Conservation (phyloP, 1,140 invertebrate genomes). For the Drosophila baimaii region DNA sequence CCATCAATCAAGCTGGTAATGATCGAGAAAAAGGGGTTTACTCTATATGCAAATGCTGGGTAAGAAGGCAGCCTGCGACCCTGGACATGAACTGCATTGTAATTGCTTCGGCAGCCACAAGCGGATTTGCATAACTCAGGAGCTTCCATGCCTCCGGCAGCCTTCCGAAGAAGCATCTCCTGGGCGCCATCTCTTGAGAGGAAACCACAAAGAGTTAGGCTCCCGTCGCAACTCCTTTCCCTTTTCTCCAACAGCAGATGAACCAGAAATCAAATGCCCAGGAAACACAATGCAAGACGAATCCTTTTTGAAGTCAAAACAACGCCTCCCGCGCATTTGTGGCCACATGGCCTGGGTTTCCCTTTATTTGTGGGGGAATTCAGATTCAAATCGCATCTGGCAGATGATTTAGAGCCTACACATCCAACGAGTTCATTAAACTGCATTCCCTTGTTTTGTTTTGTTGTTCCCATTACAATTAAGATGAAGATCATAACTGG, state of each 20-base stretch:
- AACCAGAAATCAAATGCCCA: conserved; percentile 33
- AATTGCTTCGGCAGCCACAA: conserved; percentile 54
- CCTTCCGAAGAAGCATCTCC: conserved; percentile 8
- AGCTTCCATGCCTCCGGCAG: neutral
- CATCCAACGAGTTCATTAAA: conserved; percentile 38
- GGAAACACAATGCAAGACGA: conserved; percentile 50
- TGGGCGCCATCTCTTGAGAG: conserved; percentile 55
- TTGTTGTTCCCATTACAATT: conserved; percentile 24
- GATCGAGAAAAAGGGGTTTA: conserved; percentile 32
- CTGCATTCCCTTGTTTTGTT: conserved; percentile 14
- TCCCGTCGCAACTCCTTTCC: conserved; percentile 6
- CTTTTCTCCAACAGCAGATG: conserved; percentile 21
- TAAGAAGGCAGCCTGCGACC: conserved; percentile 33
- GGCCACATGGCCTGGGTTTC: conserved; percentile 58
- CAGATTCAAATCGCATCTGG: conserved; percentile 63
- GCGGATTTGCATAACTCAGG: conserved; percentile 54
- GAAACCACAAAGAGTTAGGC: conserved; percentile 12
- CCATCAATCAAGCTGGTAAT: conserved; percentile 69
- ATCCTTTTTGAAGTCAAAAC: conserved; percentile 53
- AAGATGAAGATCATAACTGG: conserved; percentile 49
- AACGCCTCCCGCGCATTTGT: conserved; percentile 60
- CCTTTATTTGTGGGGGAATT: conserved; percentile 5
- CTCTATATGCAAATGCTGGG: conserved; percentile 32
- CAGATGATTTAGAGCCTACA: conserved; percentile 46
- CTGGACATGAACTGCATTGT: conserved; percentile 67